Evolutionary conservation across 1,140 invertebrate species (phyloP).

Genomic region (Euura saliciscinereae): DNA sequence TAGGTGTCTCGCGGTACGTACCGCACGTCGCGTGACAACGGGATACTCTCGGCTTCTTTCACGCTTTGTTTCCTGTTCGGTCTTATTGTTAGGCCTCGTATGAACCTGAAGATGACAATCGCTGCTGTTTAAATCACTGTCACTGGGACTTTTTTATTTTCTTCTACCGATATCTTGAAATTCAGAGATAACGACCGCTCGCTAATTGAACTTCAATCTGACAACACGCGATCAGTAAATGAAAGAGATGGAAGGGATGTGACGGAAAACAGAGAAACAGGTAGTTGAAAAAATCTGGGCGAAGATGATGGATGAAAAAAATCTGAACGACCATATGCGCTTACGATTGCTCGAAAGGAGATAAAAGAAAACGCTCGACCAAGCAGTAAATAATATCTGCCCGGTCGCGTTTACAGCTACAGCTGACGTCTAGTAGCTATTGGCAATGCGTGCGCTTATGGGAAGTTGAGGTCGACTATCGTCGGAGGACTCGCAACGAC

Average conservation of each 20-base stretch:
- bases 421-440: neutral
- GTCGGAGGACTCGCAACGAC: neutral
- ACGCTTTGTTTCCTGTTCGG: neutral
- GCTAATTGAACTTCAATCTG: neutral
- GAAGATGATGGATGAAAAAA: neutral
- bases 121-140: constrained; percentile 5
- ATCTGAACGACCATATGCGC: neutral
- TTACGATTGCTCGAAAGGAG: constrained; percentile 4
- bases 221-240: neutral
- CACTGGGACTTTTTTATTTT: neutral
- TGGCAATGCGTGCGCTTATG: constrained; percentile 8
- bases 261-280: neutral
- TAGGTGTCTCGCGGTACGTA: neutral
- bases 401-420: neutral
- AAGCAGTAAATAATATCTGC: constrained; percentile 12
- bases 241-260: neutral
- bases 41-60: no score
- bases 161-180: no score
- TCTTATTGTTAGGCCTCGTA: neutral
- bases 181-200: neutral
- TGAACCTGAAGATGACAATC: neutral
- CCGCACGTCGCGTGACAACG: neutral
- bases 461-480: neutral
- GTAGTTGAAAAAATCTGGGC: no score
- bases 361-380: constrained; percentile 2